phyloP scores from a whole-genome alignment of 2,888 invertebrate species.

The Macrophya annulata region DNA sequence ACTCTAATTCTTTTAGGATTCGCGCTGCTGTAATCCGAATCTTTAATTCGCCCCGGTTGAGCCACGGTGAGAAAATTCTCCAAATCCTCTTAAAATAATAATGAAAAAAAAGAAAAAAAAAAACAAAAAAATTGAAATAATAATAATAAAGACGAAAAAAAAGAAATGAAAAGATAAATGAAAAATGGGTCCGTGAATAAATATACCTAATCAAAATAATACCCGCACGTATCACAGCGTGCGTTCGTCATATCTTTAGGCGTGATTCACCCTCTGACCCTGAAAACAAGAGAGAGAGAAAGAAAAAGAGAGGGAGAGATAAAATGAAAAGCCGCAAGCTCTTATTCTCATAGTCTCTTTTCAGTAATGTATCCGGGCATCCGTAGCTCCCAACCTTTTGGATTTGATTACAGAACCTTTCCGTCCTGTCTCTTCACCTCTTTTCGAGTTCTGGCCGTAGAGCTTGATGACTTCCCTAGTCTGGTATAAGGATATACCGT shows the following conservation, averaged over 20 bases:
- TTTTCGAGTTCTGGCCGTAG: neutral
- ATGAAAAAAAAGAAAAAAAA: neutral
- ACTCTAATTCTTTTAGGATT: slow-evolving; percentile 34
- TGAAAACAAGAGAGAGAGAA: neutral
- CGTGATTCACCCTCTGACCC: neutral
- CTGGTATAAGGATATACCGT: neutral
- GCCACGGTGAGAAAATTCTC: slow-evolving; percentile 3
- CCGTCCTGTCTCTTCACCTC: slow-evolving; percentile 15
- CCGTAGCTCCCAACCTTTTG: neutral
- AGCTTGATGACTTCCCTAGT: slow-evolving; percentile 28
- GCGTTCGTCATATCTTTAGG: neutral
- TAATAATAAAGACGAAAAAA: neutral
- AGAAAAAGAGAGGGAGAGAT: neutral
- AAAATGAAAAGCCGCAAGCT: neutral
- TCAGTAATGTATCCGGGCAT: neutral
- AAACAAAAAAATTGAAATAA: too few species aligned
- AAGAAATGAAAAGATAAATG: neutral
- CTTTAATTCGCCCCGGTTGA: slow-evolving; percentile 18
- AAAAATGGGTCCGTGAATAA: neutral
- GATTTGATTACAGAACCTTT: slow-evolving; percentile 41
- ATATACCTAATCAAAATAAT: slow-evolving; percentile 1
- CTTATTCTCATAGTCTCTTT: neutral
- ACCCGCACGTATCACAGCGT: neutral
- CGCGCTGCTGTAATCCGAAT: slow-evolving; percentile 10
- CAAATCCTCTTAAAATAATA: slow-evolving; percentile 9